Evolutionary conservation across 2,797 vertebrate genomes (phyloP).

Genomic region (Heliangelus exortis): DNA sequence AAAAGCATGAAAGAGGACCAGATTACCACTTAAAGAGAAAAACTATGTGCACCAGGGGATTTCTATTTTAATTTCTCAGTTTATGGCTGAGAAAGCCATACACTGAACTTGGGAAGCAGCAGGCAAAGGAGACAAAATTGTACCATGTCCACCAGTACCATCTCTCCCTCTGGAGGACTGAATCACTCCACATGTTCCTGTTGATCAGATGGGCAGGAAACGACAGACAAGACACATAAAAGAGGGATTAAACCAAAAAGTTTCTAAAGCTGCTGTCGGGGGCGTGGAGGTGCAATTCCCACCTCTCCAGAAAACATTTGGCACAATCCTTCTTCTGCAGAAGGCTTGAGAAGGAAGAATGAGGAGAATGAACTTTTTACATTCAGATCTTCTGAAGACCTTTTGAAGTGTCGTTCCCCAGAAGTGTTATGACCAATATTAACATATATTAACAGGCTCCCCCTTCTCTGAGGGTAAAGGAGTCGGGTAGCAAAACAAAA

Average conservation of each 20-base stretch:
- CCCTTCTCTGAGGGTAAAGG: not conserved
- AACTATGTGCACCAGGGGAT: not conserved
- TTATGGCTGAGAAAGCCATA: not conserved
- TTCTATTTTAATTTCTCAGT: not conserved
- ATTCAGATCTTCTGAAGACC: not conserved
- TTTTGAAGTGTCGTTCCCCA: not conserved
- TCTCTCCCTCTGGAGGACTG: not conserved
- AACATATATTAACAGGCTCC: not conserved
- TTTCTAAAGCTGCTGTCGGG: not conserved
- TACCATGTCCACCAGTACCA: not conserved
- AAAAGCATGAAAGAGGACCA: not conserved
- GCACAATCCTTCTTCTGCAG: not conserved
- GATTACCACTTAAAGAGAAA: not conserved
- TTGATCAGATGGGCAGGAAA: not conserved
- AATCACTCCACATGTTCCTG: not conserved
- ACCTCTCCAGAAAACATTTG: not conserved
- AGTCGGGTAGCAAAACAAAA: conserved; percentile 29
- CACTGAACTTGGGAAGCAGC: not conserved
- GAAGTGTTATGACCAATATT: not conserved
- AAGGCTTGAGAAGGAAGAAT: not conserved
- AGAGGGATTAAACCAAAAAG: not conserved
- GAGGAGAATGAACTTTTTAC: not conserved
- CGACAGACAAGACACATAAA: not conserved
- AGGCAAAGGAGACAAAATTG: not conserved
- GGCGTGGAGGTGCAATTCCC: not conserved